Conservation (phyloP, 2,888 invertebrate species). For the Agrochola lychnidis region DNA sequence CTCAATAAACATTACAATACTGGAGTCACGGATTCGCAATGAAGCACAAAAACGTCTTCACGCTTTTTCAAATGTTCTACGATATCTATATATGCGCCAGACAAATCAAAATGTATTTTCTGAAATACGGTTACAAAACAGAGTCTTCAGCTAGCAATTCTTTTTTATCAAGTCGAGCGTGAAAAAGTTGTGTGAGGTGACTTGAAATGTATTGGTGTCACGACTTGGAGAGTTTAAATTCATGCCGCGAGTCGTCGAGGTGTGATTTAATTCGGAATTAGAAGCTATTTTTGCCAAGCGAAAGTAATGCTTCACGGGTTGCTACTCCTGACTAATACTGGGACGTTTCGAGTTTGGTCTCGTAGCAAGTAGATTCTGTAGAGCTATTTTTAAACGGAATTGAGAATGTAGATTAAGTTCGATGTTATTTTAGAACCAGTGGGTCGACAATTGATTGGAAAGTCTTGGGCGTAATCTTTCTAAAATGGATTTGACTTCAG, state of each 20-base stretch:
- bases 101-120: conserved; percentile 48
- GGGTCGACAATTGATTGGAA: conserved; percentile 47
- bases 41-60: conserved; percentile 32
- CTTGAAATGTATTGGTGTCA: conserved; percentile 56
- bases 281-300: conserved; percentile 48
- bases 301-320: conserved; percentile 52
- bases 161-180: conserved; percentile 59
- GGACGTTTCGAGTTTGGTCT: conserved; percentile 25
- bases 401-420: conserved; percentile 33
- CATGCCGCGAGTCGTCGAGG: conserved; percentile 56
- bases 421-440: conserved; percentile 37
- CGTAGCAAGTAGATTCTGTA: conserved; percentile 5
- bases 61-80: conserved; percentile 29
- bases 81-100: conserved; percentile 30
- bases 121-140: conserved; percentile 38
- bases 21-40: conserved; percentile 18
- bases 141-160: conserved; percentile 38
- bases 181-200: conserved; percentile 55
- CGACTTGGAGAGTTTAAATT: conserved; percentile 63
- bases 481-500: conserved; percentile 29
- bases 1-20: conserved; percentile 48
- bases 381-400: conserved; percentile 56
- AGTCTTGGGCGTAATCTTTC: conserved; percentile 17
- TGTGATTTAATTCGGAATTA: conserved; percentile 68
- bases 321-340: conserved; percentile 42